phyloP scores from a whole-genome alignment of 2,888 invertebrate genomes.

The Allygus modestus region DNA sequence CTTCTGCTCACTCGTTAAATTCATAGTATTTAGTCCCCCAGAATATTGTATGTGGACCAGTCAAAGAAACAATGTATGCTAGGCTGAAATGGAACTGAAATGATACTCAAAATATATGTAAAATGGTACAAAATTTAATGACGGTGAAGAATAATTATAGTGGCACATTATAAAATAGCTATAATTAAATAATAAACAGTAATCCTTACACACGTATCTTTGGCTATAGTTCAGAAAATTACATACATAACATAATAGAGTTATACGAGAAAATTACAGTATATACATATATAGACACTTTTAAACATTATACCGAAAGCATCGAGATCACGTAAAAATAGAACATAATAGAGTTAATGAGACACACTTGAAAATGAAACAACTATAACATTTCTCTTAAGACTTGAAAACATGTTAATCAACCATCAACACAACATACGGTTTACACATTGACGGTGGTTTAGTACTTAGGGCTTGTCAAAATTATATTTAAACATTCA shows the following conservation, averaged over 20 bases:
- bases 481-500: too few relatives aligned
- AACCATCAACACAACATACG: too few relatives aligned
- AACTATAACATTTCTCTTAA: neutral
- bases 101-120: constrained; percentile 11
- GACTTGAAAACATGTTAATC: too few relatives aligned
- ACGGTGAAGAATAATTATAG: constrained; percentile 50
- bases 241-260: constrained; percentile 22
- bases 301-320: constrained; percentile 37
- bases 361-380: neutral
- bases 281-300: constrained; percentile 48
- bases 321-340: constrained; percentile 29
- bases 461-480: too few relatives aligned
- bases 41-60: too few relatives aligned
- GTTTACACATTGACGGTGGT: too few relatives aligned
- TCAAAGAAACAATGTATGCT: too few relatives aligned
- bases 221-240: constrained; percentile 46
- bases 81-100: neutral
- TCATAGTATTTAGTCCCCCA: too few relatives aligned
- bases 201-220: constrained; percentile 58
- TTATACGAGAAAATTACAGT: constrained; percentile 25
- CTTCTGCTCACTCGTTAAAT: too few relatives aligned
- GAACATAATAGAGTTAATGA: neutral
- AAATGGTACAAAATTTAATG: constrained; percentile 62
- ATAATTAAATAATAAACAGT: constrained; percentile 51
- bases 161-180: constrained; percentile 58